Conservation (phyloP, 2,888 invertebrate species). For the Pegoplata infirma region DNA sequence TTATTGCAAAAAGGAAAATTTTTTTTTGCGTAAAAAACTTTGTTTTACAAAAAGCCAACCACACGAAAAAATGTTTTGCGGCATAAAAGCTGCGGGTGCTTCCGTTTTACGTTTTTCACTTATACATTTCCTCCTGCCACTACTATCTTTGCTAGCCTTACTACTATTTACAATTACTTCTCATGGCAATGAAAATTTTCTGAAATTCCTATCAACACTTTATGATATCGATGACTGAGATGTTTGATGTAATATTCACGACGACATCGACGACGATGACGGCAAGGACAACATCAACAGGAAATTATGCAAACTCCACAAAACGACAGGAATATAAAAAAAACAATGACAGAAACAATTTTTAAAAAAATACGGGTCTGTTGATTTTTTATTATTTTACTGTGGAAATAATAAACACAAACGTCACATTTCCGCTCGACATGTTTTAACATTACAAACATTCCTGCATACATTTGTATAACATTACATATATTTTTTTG, state of each 20-base stretch:
- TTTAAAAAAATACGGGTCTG: conserved; percentile 44
- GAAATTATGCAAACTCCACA: conserved; percentile 76
- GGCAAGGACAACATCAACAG: conserved; percentile 68
- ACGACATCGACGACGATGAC: conserved; percentile 62
- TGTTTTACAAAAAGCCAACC: conserved; percentile 55
- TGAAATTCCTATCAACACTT: conserved; percentile 67
- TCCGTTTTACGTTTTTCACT: conserved; percentile 57
- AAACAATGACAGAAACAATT: conserved; percentile 28
- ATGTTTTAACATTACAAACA: conserved; percentile 36
- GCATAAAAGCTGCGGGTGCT: conserved; percentile 66
- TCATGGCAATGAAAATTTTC: conserved; percentile 30
- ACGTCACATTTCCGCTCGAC: conserved; percentile 67
- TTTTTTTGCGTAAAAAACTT: conserved; percentile 48
- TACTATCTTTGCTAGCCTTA: neutral
- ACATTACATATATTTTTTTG: too few relatives aligned
- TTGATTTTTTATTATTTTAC: conserved; percentile 40
- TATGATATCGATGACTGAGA: conserved; percentile 69
- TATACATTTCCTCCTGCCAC: neutral
- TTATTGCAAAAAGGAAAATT: conserved; percentile 61
- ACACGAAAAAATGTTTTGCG: conserved; percentile 66
- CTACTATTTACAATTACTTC: conserved; percentile 12
- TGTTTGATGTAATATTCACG: conserved; percentile 11
- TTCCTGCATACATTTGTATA: conserved; percentile 2
- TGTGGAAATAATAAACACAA: conserved; percentile 67
- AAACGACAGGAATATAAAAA: conserved; percentile 60